Evolutionary conservation across 2,797 vertebrate species (phyloP), one percentile per base, ranked within the genome.

Genomic region (Petrocephalus sullivani): DNA sequence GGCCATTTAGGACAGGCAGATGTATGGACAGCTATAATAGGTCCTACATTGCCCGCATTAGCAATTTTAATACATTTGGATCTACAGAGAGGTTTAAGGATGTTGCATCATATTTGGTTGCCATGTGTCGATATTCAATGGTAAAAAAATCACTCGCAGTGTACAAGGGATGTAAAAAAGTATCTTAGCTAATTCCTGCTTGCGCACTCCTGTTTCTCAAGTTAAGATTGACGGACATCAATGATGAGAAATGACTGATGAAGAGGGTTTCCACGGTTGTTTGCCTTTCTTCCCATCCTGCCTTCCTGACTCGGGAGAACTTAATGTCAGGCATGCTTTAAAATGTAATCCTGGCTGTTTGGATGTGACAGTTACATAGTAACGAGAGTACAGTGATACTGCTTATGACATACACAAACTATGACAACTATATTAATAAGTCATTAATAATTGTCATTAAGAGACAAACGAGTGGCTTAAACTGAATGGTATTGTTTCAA

Each of bases 61-160:
- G 57, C 19, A 49, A 23, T 83, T 23, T 89, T 67, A 87, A 16
- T 86, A 64, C 88, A 60, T 51, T 87, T 75, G 19, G 1, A 75
- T 41, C 33, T 19, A 6, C 37, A 41, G 33, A 16, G 16, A 41
- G 19, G 71, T 75, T 41, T 19, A 16, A 37, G 71, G 71, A 75
- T 75, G 71, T 75, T 75, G 71, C 28, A 19, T 75, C 71, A 75
- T 75, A 33, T 46, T 2, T 41, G 14, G 71, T 75, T 0, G 33
- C 6, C 0, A 1, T 14, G 61, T 67, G 28, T 33, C 3, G 61
- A 67, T 67, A 67, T 67, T 67, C 61, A 75, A 75, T 41, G 4
- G 28, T 46, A 16, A 75, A 94, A 83, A 89, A 89, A 78, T 61
- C 87, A 1, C 33, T 75, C 67, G 5, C 67, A 19, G 37, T 41